Base-by-base conservation (phyloP, 1,140 invertebrate species). In the Platyscapa corneri region DNA sequence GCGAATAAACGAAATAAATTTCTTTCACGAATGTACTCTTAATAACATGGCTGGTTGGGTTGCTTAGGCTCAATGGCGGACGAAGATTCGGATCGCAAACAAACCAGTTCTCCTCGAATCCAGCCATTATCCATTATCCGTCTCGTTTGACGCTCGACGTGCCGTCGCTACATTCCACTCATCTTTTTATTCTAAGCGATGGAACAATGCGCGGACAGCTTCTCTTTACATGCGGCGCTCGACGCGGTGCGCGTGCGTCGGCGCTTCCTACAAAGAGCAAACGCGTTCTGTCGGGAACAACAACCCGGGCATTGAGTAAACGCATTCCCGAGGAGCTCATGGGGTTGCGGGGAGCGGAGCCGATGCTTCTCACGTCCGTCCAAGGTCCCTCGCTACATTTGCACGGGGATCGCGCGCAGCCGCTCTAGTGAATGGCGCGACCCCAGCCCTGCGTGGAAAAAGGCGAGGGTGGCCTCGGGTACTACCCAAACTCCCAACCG, bases 81-180 rank as follows among this genome's bases (percentile, higher is more conserved):
- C 32, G 56, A 79, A 39, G 64, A 81, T 85, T 32, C 30, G 65
- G 37, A 85, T 80, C 67, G 60, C 78, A 56, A 76, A 75, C 37
- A 46, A 85, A 82, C 79, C 56, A 39, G 72, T 82, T 77, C 72
- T 64, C 34, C 37, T 80, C 20, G 53, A 79, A 79, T 75, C 75
- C 30, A 39, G 8, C 77, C 37, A 85, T 85, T 85, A 72, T 85
- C 53, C 78, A 49, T n/a, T n/a, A n/a, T n/a, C n/a, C n/a, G n/a
- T n/a, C 37, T 84, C 7, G 16, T 85, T 81, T 85, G 37, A 75
- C 83, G 77, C 65, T 74, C 60, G 67, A 65, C n/a, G 10, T 56
- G 64, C 10, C 67, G 20, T 34, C 56, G 18, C 56, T 49, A n/a
- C n/a, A 53, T 30, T 60, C 37, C 32, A 39, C 23, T 75, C 74